Base-by-base conservation (phyloP, 2,113 vertebrate species). In the Choloepus hoffmanni region DNA sequence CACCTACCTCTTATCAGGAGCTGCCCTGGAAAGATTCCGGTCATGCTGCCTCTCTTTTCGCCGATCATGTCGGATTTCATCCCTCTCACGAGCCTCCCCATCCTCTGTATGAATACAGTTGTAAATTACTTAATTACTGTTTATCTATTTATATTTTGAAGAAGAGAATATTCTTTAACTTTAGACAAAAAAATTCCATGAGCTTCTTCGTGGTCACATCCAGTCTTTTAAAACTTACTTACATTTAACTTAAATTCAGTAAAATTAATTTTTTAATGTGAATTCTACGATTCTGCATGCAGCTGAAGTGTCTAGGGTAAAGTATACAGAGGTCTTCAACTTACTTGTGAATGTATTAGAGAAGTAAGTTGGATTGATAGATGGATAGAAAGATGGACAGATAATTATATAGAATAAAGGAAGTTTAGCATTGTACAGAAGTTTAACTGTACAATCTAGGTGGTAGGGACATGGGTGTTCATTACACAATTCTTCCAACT, bases 1-100 rank as follows among this genome's bases (percentile, higher is more conserved):
- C 7, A 97, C 97, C 96, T 96, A 99, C 99, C 99, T 99, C 98
- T 99, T 99, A 98, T 99, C 99, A 77, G 99, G 99, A 84, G 99
- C 99, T 79, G 99, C 99, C 92, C 99, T 98, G 97, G 99, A 99
- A 95, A 99, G 99, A 97, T 99, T 99, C 83, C 99, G 98, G 97
- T 99, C 99, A 16, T 99, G 99, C 97, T 99, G 99, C 76, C 99
- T 99, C 95, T 99, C 99, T 98, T 99, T 99, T 96, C 99, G 98
- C 87, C 99, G 98, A 95, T 99, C 99, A 14, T 99, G 99, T 92
- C 99, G 98, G 97, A 99, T 99, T 98, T 99, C 99, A 18, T 99
- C 99, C 90, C 99, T 98, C 97, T 99, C 99, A 96, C 99, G 99
- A 79, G 98, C 99, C 98, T 99, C 99, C 8, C 98, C 94, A 93